Evolutionary conservation across 2,888 invertebrate genomes (phyloP).

Genomic region (Eugnorisma glareosa): DNA sequence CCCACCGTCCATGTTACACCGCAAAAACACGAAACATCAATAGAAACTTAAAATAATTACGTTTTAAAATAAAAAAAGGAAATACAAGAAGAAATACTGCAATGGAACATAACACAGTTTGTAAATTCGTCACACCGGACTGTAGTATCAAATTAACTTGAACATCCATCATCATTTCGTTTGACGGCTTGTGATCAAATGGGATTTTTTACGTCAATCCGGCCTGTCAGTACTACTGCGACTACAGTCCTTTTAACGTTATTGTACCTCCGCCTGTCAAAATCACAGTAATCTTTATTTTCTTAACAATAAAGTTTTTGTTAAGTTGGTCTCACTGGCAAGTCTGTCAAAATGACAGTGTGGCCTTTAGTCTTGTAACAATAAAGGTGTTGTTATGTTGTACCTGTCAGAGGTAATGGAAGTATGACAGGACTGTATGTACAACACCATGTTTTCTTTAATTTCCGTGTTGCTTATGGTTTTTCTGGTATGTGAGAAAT

Average conservation of each 20-base stretch:
- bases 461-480: conserved; percentile 67
- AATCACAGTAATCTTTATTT: neutral
- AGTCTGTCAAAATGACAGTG: neutral
- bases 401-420: neutral
- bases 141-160: conserved; percentile 62
- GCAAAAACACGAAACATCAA: conserved; percentile 45
- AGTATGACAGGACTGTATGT: conserved; percentile 59
- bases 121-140: conserved; percentile 72
- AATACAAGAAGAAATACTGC: conserved; percentile 56
- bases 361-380: neutral
- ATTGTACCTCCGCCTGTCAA: neutral
- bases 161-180: conserved; percentile 82
- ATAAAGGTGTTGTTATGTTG: neutral
- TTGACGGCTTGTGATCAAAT: conserved; percentile 78
- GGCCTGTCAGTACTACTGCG: conserved; percentile 67
- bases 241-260: neutral
- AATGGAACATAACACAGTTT: conserved; percentile 62
- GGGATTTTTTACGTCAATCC: conserved; percentile 75
- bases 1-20: conserved; percentile 18
- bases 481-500: conserved; percentile 58
- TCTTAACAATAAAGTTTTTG: neutral
- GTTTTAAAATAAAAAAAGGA: conserved; percentile 48
- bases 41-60: conserved; percentile 66
- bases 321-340: neutral
- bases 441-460: conserved; percentile 63